Base-by-base conservation (phyloP, 1,140 invertebrate species). In the Drosophila arawakana region DNA sequence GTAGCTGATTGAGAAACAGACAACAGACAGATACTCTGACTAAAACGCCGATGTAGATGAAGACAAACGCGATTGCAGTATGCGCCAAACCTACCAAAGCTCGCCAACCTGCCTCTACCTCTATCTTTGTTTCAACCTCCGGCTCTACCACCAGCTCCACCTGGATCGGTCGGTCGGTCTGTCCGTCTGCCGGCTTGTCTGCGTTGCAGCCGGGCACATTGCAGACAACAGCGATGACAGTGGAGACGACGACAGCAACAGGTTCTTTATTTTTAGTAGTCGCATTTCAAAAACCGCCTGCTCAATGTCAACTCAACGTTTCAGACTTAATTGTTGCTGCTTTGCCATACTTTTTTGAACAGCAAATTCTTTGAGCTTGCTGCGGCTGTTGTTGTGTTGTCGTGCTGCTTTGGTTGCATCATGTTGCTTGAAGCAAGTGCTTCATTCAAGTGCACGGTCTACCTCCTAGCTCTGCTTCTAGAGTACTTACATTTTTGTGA, bases 231-330 rank as follows among this genome's bases (percentile, higher is more conserved):
- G 25, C 59, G 57, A 30, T 59, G 67, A 71, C 52, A 65, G 68
- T 46, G 37, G 21, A 55, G 63, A 47, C 50, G 57, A 34, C 57
- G 18, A 43, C 54, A 57, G 74, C 74, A 77, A 88, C 84, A 88
- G 84, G 84, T 89, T 89, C 84, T 89, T 89, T 90, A 89, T 90
- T 89, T 89, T 89, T 89, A 89, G 84, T 89, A 89, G 78, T 89
- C 80, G 74, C 80, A 89, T 89, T 89, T 89, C 89, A 65, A 89
- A 89, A 85, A 85, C 84, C 84, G 84, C 84, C 84, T 89, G 84
- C 84, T 89, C 84, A 89, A 89, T 89, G 84, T 89, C 84, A 89
- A 89, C 81, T 89, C 81, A 89, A 81, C 84, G 75, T 89, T 89
- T 89, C 84, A 89, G 80, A 81, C 74, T 89, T 90, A 84, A 90